Evolutionary conservation across 2,888 invertebrate species (phyloP).

Genomic region (Anodontia alba): DNA sequence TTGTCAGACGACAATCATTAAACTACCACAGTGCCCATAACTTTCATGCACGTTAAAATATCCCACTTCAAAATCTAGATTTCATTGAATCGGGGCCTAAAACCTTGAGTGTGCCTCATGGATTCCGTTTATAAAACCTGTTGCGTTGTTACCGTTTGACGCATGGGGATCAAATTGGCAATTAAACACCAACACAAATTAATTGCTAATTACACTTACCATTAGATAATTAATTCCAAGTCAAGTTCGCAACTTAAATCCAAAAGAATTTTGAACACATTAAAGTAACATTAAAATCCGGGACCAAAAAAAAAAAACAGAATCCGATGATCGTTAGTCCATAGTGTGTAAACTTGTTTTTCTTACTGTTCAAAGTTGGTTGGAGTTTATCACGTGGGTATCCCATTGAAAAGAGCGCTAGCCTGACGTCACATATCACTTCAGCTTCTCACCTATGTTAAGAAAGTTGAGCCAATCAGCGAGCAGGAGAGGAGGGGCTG

Average conservation of each 20-base stretch:
- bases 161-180: too few relatives aligned
- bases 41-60: too few relatives aligned
- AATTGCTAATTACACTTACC: background rate
- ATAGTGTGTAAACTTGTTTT: background rate
- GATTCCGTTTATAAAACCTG: too few relatives aligned
- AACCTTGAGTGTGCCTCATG: too few relatives aligned
- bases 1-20: too few relatives aligned
- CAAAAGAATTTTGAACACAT: background rate
- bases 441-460: conserved; percentile 27
- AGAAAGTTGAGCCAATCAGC: conserved; percentile 2
- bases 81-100: too few relatives aligned
- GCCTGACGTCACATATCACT: conserved; percentile 23
- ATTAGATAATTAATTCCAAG: background rate
- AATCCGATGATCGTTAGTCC: background rate
- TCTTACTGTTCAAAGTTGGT: background rate
- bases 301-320: background rate
- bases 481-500: background rate
- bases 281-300: background rate
- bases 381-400: conserved; percentile 13
- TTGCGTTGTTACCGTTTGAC: too few relatives aligned
- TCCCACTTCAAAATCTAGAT: too few relatives aligned
- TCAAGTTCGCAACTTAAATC: background rate
- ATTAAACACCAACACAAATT: background rate
- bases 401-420: conserved; percentile 15
- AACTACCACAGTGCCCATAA: too few relatives aligned